Conservation (phyloP, 2,113 vertebrate genomes). For the Brachyistius frenatus region DNA sequence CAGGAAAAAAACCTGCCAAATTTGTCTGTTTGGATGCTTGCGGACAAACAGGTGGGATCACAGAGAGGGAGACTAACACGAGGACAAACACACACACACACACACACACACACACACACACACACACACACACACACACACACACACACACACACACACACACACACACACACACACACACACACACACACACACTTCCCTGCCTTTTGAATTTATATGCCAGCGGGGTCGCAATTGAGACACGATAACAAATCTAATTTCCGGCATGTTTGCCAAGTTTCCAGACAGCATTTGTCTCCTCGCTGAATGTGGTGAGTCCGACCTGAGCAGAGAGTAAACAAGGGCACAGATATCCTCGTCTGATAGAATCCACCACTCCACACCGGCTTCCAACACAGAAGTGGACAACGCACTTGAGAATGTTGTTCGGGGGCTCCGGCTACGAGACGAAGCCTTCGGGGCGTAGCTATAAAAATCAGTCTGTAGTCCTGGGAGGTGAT, state of each 20-base stretch:
- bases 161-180: slow-evolving; percentile 1
- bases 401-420: slow-evolving; percentile 25
- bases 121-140: slow-evolving; percentile 21
- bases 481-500: not conserved
- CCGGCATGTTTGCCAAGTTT: slow-evolving; percentile 69
- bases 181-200: slow-evolving; percentile 15
- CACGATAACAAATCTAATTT: slow-evolving; percentile 77
- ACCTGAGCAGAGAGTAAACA: slow-evolving; percentile 67
- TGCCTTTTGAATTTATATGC: slow-evolving; percentile 40
- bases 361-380: slow-evolving; percentile 46
- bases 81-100: slow-evolving; percentile 9
- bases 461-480: not conserved
- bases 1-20: slow-evolving; percentile 47
- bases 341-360: slow-evolving; percentile 43
- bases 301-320: slow-evolving; percentile 49
- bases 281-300: slow-evolving; percentile 66
- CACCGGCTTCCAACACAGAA: slow-evolving; percentile 3
- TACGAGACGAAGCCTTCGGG: not conserved
- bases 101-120: slow-evolving; percentile 15
- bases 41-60: slow-evolving; percentile 47
- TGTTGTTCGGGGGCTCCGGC: slow-evolving; percentile 3
- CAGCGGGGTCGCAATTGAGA: slow-evolving; percentile 20
- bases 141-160: not conserved
- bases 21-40: slow-evolving; percentile 3
- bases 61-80: not conserved